phyloP scores from a whole-genome alignment of 2,113 vertebrate species.

The Vanacampus margaritifer region DNA sequence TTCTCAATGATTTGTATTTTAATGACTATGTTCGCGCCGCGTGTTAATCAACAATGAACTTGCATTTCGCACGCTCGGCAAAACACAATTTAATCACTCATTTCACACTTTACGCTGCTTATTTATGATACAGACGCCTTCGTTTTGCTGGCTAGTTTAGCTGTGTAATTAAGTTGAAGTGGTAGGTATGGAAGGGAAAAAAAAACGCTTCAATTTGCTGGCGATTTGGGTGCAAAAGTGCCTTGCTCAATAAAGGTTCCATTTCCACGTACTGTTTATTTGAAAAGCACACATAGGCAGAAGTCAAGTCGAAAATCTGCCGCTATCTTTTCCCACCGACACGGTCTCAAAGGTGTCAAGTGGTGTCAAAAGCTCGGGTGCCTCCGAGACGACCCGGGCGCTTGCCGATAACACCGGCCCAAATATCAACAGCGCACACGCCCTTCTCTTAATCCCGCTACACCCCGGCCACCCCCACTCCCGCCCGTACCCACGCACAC shows the following conservation, averaged over 20 bases:
- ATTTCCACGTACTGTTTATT: too few species aligned
- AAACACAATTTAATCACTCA: not conserved
- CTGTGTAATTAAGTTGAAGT: not conserved
- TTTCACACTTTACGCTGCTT: not conserved
- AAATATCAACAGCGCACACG: constrained; percentile 23
- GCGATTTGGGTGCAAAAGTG: too few species aligned
- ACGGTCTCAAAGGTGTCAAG: constrained; percentile 13
- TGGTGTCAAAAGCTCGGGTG: constrained; percentile 27
- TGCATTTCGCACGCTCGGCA: not conserved
- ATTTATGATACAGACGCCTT: not conserved
- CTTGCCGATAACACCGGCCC: constrained; percentile 43
- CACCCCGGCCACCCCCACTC: not conserved
- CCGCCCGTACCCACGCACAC: constrained; percentile 9
- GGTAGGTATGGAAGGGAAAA: rapidly evolving
- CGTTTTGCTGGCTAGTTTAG: not conserved
- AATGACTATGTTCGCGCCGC: not conserved
- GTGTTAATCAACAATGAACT: not conserved
- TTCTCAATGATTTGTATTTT: not conserved
- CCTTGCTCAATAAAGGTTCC: too few species aligned
- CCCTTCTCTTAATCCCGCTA: not conserved
- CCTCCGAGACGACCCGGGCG: constrained; percentile 46
- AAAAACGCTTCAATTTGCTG: too few species aligned
- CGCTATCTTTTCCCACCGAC: constrained; percentile 10
- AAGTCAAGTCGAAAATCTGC: not conserved
- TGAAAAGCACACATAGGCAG: too few species aligned